Base-by-base conservation (phyloP, 2,888 invertebrate genomes). In the Selenia dentaria region DNA sequence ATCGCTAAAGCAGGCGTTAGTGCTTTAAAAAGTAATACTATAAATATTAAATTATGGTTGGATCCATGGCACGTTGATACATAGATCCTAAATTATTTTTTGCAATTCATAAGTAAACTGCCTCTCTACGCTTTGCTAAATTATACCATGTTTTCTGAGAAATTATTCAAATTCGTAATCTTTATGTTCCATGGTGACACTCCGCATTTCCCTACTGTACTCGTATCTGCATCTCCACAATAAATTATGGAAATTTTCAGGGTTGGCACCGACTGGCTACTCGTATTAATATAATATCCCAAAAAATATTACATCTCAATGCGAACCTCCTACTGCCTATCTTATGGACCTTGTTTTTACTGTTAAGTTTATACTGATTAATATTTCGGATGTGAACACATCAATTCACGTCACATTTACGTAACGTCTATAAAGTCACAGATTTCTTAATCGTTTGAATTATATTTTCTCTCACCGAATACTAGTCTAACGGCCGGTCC, bases 211-310 rank as follows among this genome's bases (percentile, higher is more conserved):
- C 13, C 34, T 18, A 14, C 25, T 29, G 24, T 46, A 34, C 36
- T 49, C 49, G 44, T 56, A 50, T 48, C 57, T 59, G 52, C 42
- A 18, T 22, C 13, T 6, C 32, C 47, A 61, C 51, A 64, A 67
- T 67, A 64, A 67, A 65, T 61, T 63, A 66, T 65, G 65, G 43
- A 57, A 63, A 67, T 66, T 53, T 57, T 49, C 49, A 45, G 57
- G 49, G 49, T 59, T 43, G 48, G 43, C 50, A 36, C 54, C 47
- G 35, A 45, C 53, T 35, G 29, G 53, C 35, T 41, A 47, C 56
- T 59, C n/a, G n/a, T n/a, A 59, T 48, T 59, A 67, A 62, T 62
- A 51, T 59, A 16, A 16, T 54, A 54, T 55, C 42, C 54, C 36
- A 9, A 39, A 34, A 31, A 31, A 39, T 32, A 44, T 44, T 44